A percentile compares a stretch with the other conserved stretches of the same genome.
Evolutionary conservation across 1,140 invertebrate species (phyloP).

Genomic region (Microplitis demolitor): DNA sequence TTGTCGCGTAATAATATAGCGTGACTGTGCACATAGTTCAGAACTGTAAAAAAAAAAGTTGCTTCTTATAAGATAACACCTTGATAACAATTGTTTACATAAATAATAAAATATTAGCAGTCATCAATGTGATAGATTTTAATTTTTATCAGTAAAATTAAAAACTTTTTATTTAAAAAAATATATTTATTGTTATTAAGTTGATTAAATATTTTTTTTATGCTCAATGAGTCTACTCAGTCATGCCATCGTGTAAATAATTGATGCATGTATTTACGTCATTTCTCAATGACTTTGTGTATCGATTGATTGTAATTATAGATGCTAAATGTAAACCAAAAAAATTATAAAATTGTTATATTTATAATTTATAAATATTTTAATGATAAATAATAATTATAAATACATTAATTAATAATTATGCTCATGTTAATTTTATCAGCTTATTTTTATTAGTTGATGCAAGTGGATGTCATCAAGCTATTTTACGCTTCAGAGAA

Average conservation of each 20-base stretch:
- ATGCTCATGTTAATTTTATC: too few relatives aligned
- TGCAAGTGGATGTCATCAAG: conserved; percentile 11
- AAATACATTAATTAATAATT: not conserved
- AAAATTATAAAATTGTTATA: not conserved
- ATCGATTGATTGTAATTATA: conserved; percentile 10
- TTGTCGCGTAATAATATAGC: not conserved
- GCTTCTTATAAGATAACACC: not conserved
- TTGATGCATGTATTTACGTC: conserved; percentile 19
- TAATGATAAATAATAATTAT: not conserved
- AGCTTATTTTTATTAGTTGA: too few relatives aligned
- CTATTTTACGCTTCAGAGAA: conserved; percentile 5
- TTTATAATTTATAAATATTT: not conserved
- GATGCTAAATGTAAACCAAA: not conserved
- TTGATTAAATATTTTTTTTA: not conserved
- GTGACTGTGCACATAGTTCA: not conserved
- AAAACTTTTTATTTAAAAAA: not conserved
- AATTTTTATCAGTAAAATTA: not conserved
- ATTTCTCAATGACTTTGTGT: not conserved
- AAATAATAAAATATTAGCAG: not conserved
- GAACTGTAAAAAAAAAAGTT: not conserved
- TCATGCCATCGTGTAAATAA: conserved; percentile 21
- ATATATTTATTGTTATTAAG: conserved; percentile 1
- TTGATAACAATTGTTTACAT: too few relatives aligned
- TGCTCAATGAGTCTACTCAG: not conserved
- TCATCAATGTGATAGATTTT: not conserved